Evolutionary conservation across 2,113 vertebrate genomes (phyloP), one percentile per base, ranked within the genome.

Genomic region (Phrynocephalus versicolor): DNA sequence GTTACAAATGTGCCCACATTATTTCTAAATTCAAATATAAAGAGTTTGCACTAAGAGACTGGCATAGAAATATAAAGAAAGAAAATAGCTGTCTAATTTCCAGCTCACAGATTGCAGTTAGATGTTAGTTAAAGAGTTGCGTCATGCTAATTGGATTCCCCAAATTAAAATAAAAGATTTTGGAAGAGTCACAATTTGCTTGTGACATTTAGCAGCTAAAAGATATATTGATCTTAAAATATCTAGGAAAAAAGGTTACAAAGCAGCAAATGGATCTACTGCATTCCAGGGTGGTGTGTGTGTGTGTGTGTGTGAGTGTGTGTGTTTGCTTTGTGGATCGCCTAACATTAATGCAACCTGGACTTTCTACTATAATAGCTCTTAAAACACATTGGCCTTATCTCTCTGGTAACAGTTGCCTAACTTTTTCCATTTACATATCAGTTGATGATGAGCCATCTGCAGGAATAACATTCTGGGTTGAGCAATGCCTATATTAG

Each of bases 61-160:
- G n/a, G n/a, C n/a, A n/a, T n/a, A n/a, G n/a, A n/a, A n/a, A n/a
- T n/a, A 80, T 5, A 37, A 84, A 21, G 30, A 62, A 30, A 88
- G 80, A 74, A 86, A 27, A 82, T 27, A 88, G 73, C 75, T 23
- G 57, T 64, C 58, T 79, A 30, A 86, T 80, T 80, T 57, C 39
- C 15, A 64, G 77, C 39, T 80, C 21, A 15, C 58, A 74, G 30
- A 39, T 60, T 75, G 51, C 25, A 16, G 55, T 6, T 62, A 84
- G 30, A 30, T 86, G 9, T 83, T 67, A 64, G 9, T 8, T 67
- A 8, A 91, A 81, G 39, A 74, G 79, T 3, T 87, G 25, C n/a
- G 0, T 0, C 2, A 83, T 37, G 33, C 57, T 64, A 91, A 67
- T 33, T 87, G 87, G 74, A 1, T 0, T 85, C 33, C 80, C 79